Base-by-base conservation (phyloP, 2,797 vertebrate genomes). In the Amblyraja radiata region DNA sequence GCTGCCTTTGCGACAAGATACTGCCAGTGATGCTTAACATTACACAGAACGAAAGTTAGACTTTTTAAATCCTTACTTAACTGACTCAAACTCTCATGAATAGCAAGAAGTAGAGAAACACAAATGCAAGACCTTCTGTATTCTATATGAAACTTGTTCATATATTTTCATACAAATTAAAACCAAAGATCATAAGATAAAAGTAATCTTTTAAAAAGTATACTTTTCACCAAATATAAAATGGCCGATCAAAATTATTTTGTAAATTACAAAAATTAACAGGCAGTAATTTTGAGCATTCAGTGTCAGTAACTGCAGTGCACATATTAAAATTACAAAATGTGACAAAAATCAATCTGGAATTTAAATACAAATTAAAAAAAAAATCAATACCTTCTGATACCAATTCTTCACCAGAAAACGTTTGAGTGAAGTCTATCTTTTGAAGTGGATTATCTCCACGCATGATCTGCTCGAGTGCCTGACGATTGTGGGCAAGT, bases 371-470 rank as follows among this genome's bases (percentile, higher is more conserved):
- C 25, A 11, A 84, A 0, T 23, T 10, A n/a, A 58, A 16, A 92
- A 68, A 93, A 93, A 4, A 54, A 76, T 90, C 92, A 95, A 95
- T 96, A 99, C 99, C 96, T 96, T 99, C 99, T 92, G 96, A 96
- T 80, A 98, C 95, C 25, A 95, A 94, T 61, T 98, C 97, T 93
- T 99, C 98, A 93, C 97, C 97, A 91, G 96, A 95, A 96, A 99
- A 99, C 93, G 94, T 96, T 95, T 98, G 98, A 94, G 97, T 96
- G 95, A 99, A 99, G 32, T 96, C 94, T 0, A 98, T 93, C 0
- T 95, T 97, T 95, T 96, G 98, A 88, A 98, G 93, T 93, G 97
- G 94, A 90, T 97, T 98, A 93, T 97, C 96, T 93, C 97, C 97
- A 76, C 98, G 97, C 93, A 99, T 95, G 78, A 97, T 95, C 86